Conservation (phyloP, 2,888 invertebrate genomes). For the Formica aserva region DNA sequence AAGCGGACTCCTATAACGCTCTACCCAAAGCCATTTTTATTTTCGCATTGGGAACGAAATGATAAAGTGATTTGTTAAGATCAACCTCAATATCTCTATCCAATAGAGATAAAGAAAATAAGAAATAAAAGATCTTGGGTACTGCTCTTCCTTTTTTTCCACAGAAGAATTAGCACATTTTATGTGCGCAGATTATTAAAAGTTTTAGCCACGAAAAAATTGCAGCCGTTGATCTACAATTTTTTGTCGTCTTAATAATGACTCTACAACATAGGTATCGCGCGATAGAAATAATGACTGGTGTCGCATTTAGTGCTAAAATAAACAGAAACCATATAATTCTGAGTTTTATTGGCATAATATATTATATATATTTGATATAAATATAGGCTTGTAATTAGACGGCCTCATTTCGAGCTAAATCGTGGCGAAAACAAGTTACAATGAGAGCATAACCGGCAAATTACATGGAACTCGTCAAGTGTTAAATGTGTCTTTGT, state of each 20-base stretch:
- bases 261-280: neutral
- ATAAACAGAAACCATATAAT: slow-evolving; percentile 5
- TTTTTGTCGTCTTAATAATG: neutral
- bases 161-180: neutral
- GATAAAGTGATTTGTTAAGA: slow-evolving; percentile 2
- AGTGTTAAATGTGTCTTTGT: slow-evolving; percentile 1
- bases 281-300: too few species aligned
- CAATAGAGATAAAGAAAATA: neutral
- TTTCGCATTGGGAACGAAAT: neutral
- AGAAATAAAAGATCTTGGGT: neutral
- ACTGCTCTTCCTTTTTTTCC: neutral
- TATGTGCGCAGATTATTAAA: neutral
- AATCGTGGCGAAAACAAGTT: neutral
- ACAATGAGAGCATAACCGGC: neutral
- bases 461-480: slow-evolving; percentile 9
- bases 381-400: slow-evolving; percentile 36
- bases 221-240: neutral
- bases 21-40: neutral
- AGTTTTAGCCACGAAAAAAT: neutral
- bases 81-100: neutral
- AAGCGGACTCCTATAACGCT: neutral
- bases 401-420: slow-evolving; percentile 12
- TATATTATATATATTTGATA: neutral
- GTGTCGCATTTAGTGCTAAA: neutral
- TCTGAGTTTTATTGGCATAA: neutral